phyloP scores from a whole-genome alignment of 2,113 vertebrate genomes.

The Turdus rufiventris region DNA sequence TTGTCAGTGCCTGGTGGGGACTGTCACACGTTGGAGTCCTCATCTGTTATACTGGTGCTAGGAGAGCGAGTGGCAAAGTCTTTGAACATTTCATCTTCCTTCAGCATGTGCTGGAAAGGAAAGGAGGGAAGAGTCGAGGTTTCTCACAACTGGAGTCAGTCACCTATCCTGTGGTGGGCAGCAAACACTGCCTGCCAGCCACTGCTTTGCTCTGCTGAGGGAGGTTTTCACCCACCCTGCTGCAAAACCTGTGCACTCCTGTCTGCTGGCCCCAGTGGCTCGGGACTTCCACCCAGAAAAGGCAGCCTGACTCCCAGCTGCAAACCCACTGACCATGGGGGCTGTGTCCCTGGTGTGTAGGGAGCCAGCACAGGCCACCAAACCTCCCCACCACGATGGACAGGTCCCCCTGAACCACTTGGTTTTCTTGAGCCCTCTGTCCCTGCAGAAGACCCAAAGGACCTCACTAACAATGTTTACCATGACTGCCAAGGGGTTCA shows the following conservation, averaged over 20 bases:
- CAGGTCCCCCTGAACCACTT: neutral
- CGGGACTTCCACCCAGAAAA: neutral
- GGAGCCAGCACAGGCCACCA: neutral
- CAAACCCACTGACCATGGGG: fast-evolving
- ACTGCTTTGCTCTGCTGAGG: neutral
- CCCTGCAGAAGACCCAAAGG: neutral
- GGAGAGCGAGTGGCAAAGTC: slow-evolving; percentile 83
- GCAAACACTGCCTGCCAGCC: neutral
- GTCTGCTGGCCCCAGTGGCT: neutral
- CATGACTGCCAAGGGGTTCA: neutral
- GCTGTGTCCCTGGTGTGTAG: fast-evolving
- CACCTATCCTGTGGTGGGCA: neutral
- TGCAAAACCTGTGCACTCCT: neutral
- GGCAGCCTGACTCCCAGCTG: fast-evolving
- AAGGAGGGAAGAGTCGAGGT: neutral
- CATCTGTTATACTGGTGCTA: slow-evolving; percentile 87
- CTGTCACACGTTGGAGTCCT: slow-evolving; percentile 88
- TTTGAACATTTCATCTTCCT: slow-evolving; percentile 95
- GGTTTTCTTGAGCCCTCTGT: neutral
- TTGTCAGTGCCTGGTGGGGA: neutral
- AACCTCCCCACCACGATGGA: neutral
- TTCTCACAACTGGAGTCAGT: neutral
- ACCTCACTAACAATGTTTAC: neutral
- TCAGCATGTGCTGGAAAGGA: slow-evolving; percentile 89
- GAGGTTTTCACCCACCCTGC: fast-evolving